Conservation (phyloP, 2,888 invertebrate genomes). For the Volucella zonaria region DNA sequence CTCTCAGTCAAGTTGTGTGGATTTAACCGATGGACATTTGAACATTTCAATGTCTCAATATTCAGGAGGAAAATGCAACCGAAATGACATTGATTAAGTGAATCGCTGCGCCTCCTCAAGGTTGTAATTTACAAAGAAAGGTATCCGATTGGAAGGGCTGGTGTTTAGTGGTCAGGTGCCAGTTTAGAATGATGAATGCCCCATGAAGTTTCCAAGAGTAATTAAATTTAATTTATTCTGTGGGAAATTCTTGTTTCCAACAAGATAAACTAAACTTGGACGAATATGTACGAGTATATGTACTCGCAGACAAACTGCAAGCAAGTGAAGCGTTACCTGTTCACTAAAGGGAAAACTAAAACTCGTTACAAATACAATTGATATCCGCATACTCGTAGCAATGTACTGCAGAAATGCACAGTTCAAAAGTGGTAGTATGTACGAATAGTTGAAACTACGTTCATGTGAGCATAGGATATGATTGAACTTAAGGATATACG, state of each 20-base stretch:
- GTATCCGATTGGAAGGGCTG: slow-evolving; percentile 52
- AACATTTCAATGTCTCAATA: slow-evolving; percentile 21
- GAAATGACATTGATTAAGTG: slow-evolving; percentile 60
- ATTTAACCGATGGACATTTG: slow-evolving; percentile 16
- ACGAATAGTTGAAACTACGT: too few relatives aligned
- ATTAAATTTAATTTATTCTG: slow-evolving; percentile 72
- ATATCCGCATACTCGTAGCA: neutral
- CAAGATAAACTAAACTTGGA: slow-evolving; percentile 62
- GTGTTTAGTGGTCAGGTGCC: slow-evolving; percentile 56
- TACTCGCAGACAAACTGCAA: slow-evolving; percentile 20
- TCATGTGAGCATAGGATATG: too few relatives aligned
- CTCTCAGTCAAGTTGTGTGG: too few relatives aligned
- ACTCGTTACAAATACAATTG: neutral
- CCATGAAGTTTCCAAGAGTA: slow-evolving; percentile 66
- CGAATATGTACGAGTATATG: slow-evolving; percentile 16
- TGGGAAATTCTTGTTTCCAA: slow-evolving; percentile 62
- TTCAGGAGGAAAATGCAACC: slow-evolving; percentile 7
- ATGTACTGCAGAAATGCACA: neutral
- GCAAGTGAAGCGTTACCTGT: slow-evolving; percentile 59
- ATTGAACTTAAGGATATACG: too few relatives aligned
- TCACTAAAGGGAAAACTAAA: slow-evolving; percentile 16
- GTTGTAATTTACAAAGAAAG: slow-evolving; percentile 42
- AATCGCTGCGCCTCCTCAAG: slow-evolving; percentile 41
- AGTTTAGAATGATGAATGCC: slow-evolving; percentile 65
- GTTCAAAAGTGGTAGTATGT: too few relatives aligned